phyloP scores from a whole-genome alignment of 2,797 vertebrate species.

The Staurois parvus region DNA sequence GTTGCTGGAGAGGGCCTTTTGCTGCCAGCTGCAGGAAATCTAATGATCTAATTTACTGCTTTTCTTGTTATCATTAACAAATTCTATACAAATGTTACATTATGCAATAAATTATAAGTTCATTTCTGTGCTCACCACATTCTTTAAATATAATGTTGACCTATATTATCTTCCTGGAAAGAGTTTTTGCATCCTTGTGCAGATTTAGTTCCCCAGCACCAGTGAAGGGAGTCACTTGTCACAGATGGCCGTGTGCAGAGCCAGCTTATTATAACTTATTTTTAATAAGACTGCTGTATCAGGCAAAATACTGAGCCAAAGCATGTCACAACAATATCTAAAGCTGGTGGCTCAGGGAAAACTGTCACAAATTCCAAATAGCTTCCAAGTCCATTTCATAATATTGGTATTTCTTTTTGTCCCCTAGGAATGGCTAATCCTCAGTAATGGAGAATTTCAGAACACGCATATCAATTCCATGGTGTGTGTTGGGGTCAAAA shows the following conservation, averaged over 20 bases:
- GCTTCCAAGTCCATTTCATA: constrained; percentile 5
- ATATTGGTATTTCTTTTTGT: constrained; percentile 7
- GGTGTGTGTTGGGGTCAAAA: background rate
- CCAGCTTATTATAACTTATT: constrained; percentile 47
- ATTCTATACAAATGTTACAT: no score
- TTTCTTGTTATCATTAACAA: no score
- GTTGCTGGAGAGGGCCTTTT: no score
- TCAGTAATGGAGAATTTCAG: background rate
- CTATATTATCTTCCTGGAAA: background rate
- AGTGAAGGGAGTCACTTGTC: constrained; percentile 18
- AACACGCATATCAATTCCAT: background rate
- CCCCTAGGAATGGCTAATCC: background rate
- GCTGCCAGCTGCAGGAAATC: no score
- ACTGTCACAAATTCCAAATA: background rate
- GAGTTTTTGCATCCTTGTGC: constrained; percentile 14
- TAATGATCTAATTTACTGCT: no score
- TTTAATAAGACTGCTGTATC: constrained; percentile 29
- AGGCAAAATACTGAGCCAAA: constrained; percentile 2
- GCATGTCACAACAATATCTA: constrained; percentile 36
- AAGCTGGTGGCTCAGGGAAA: background rate
- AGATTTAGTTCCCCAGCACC: constrained; percentile 16
- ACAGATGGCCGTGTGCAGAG: constrained; percentile 48
- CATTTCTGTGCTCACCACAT: background rate
- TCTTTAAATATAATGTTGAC: constrained; percentile 18
- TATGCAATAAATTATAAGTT: no score